Percentiles rank a stretch among this genome's conserved stretches.
phyloP scores from a whole-genome alignment of 2,888 invertebrate genomes.

The Rhingia rostrata region DNA sequence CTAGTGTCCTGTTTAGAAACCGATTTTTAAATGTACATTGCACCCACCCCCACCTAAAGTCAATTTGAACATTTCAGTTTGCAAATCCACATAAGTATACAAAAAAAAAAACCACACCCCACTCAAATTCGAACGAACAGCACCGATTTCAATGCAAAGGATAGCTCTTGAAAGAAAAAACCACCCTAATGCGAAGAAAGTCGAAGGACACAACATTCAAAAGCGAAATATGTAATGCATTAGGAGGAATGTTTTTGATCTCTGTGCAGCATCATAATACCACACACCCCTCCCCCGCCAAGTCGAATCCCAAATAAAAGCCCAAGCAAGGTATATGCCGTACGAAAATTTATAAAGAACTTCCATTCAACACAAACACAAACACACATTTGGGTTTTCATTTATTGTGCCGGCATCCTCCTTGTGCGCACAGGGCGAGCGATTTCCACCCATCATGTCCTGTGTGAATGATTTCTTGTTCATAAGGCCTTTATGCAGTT shows the following conservation, averaged over 20 bases:
- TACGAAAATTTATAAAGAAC: constrained; percentile 31
- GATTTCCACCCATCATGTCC: background rate
- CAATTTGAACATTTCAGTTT: no score
- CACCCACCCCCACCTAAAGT: no score
- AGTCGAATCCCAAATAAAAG: constrained; percentile 1
- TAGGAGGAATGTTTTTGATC: constrained; percentile 1
- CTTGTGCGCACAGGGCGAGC: constrained; percentile 1
- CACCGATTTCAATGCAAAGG: constrained; percentile 13
- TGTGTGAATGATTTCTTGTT: constrained; percentile 44
- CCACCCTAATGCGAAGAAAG: background rate
- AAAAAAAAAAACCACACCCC: constrained; percentile 1
- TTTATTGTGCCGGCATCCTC: constrained; percentile 37
- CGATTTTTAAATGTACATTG: no score
- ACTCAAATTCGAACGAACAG: background rate
- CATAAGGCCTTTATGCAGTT: constrained; percentile 59
- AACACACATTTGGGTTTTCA: constrained; percentile 31
- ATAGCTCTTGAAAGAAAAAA: constrained; percentile 17
- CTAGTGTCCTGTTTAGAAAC: constrained; percentile 19
- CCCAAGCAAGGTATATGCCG: background rate
- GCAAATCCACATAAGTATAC: background rate
- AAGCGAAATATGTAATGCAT: background rate
- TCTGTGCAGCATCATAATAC: background rate
- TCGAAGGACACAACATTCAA: background rate
- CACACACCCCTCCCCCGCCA: background rate
- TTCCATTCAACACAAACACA: background rate